These are phyloP conservation scores for Musca vetustissima DNA, from an alignment of 1,140 invertebrate species.

Conservation along the genomic window DNA sequence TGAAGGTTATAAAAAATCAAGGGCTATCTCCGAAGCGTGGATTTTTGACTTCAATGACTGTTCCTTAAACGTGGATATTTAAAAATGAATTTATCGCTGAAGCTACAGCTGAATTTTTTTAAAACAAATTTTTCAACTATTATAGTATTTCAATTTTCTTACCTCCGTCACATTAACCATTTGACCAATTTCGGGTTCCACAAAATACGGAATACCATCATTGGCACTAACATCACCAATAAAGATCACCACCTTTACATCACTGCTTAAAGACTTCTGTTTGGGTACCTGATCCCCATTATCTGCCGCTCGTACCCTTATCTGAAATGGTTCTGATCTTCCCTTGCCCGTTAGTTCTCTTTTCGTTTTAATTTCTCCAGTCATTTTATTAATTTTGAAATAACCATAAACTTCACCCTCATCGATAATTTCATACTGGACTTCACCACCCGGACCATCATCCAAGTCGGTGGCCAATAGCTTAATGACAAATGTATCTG, in stretches of 20 bases:
- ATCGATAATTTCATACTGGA: conserved; percentile 70
- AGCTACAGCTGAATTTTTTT: too few species aligned
- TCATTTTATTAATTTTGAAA: conserved; percentile 68
- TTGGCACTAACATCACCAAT: conserved; percentile 82
- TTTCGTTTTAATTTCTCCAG: conserved; percentile 68
- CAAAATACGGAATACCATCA: conserved; percentile 78
- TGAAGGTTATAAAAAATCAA: too few species aligned
- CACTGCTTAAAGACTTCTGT: conserved; percentile 59
- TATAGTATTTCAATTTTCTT: conserved; percentile 26
- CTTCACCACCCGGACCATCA: conserved; percentile 67
- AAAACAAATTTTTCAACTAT: too few species aligned
- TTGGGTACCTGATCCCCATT: conserved; percentile 63
- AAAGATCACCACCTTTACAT: conserved; percentile 67
- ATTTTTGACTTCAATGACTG: too few species aligned
- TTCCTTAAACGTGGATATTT: too few species aligned
- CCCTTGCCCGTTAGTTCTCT: conserved; percentile 74
- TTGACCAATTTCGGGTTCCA: conserved; percentile 71
- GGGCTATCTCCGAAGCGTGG: too few species aligned
- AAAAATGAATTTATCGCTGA: too few species aligned
- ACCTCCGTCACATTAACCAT: conserved; percentile 71
- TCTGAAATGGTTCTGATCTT: conserved; percentile 70
- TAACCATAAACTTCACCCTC: conserved; percentile 71
- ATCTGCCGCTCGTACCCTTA: conserved; percentile 72
- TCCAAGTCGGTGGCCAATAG: conserved; percentile 79
- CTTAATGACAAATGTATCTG: conserved; percentile 68